Evolutionary conservation across 1,140 invertebrate genomes (phyloP), one percentile per base, ranked within the genome.

Genomic region (Semibalanus balanoides): DNA sequence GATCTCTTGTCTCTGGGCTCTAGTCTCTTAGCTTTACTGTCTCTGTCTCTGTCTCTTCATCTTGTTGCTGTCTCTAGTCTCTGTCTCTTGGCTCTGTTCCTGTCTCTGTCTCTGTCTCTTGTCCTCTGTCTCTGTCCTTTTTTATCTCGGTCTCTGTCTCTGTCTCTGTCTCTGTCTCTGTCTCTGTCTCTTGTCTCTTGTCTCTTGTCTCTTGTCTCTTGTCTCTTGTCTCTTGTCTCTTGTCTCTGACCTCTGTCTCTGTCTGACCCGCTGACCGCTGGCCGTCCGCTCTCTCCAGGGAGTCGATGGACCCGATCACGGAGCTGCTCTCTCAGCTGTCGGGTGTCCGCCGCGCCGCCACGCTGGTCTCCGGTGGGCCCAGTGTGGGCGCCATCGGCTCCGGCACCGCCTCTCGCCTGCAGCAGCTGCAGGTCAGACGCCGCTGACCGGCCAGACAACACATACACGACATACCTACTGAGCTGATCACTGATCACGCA

Each of bases 251-350:
- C n/a, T n/a, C n/a, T 17, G 31, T 30, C 17, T 30, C 5, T 31
- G 31, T 5, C 28, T 78, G 78, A 76, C 78, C 78, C 73, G 77
- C 78, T 27, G 78, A 78, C 75, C 78, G 77, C 74, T 78, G 78
- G 28, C 75, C 78, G 74, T 79, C 78, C 72, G 77, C 77, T 31
- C 76, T 76, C 43, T 93, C 92, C 80, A 79, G 84, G 73, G 95
- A 97, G 83, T 89, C 92, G 79, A 92, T 93, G 82, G 95, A 98
- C 88, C 95, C 95, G 75, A 97, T 98, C 80, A 93, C 93, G 70
- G 94, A 97, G 86, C 86, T 97, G 78, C 86, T 97, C 76, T 95
- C 93, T 75, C 94, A 96, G 85, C 87, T 97, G 81, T 95, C 93
- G 31, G 94, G 93, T 78, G 93, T 95, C 78, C 87, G 93, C 80